Evolutionary conservation across 2,888 invertebrate genomes (phyloP).

Genomic region (Morpho achilles): DNA sequence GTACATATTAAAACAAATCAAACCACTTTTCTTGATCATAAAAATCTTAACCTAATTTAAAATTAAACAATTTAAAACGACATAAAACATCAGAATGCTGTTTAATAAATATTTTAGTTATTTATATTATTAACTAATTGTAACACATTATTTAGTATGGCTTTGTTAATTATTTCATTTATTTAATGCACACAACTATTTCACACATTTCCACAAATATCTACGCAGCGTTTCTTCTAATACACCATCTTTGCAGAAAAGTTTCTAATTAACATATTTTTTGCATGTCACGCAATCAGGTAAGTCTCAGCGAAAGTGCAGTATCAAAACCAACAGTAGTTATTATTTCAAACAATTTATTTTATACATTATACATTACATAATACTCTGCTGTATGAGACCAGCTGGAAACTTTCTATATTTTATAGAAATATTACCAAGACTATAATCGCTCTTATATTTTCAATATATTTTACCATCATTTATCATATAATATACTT

Average conservation of each 20-base stretch:
- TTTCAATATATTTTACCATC: too few relatives aligned
- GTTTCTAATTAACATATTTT: constrained; percentile 16
- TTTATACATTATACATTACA: too few relatives aligned
- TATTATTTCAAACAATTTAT: too few relatives aligned
- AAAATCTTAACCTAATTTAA: too few relatives aligned
- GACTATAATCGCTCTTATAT: too few relatives aligned
- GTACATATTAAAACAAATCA: too few relatives aligned
- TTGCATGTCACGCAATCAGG: constrained; percentile 13
- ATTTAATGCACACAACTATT: constrained; percentile 17
- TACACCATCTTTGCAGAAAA: constrained; percentile 14
- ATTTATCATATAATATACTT: too few relatives aligned
- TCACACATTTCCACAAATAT: constrained; percentile 21
- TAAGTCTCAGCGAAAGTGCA: constrained; percentile 11
- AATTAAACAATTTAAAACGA: not conserved
- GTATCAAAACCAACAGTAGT: not conserved
- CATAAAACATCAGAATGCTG: constrained; percentile 1
- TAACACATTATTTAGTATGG: constrained; percentile 19
- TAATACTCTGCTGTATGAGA: too few relatives aligned
- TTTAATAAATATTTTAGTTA: constrained; percentile 6
- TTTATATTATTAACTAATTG: constrained; percentile 14
- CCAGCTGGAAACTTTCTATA: too few relatives aligned
- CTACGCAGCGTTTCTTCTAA: constrained; percentile 24
- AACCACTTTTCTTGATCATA: too few relatives aligned
- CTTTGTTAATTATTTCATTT: constrained; percentile 19
- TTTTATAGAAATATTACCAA: too few relatives aligned